phyloP scores from a whole-genome alignment of 2,113 vertebrate genomes.

The Dolichallabes microphthalmus region DNA sequence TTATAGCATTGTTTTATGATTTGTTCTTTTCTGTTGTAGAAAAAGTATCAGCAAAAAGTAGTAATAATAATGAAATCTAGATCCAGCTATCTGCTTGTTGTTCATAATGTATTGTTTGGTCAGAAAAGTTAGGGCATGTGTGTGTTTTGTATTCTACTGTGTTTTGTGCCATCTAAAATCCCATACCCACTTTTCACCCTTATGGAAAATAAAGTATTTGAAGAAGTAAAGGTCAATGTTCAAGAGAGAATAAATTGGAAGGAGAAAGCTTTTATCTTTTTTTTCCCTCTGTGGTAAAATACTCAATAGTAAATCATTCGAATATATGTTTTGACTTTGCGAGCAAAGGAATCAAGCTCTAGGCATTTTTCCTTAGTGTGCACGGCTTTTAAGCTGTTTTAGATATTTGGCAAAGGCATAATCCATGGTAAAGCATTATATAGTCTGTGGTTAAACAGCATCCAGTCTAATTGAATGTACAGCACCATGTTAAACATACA shows the following conservation, averaged over 20 bases:
- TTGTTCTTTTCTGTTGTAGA: background rate
- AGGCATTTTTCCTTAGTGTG: background rate
- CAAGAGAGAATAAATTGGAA: background rate
- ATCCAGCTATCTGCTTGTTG: background rate
- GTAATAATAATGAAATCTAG: background rate
- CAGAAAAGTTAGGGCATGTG: background rate
- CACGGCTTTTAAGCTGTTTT: background rate
- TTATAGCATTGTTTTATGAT: background rate
- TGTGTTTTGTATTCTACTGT: conserved; percentile 10
- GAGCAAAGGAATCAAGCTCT: conserved; percentile 10
- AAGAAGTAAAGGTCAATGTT: conserved; percentile 1
- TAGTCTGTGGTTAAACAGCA: conserved; percentile 24
- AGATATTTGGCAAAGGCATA: conserved; percentile 1
- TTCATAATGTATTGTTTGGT: background rate
- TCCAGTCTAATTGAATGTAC: conserved; percentile 21
- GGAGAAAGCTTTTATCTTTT: background rate
- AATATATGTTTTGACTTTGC: background rate
- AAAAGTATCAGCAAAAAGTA: too few relatives aligned
- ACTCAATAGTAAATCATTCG: background rate
- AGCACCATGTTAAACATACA: background rate
- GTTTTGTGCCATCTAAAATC: background rate
- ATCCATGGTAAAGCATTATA: conserved; percentile 21
- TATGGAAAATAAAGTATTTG: conserved; percentile 9
- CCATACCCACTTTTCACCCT: background rate
- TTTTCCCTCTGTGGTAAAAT: background rate